Base-by-base conservation (phyloP, 2,888 invertebrate species). In the Polyommatus icarus region DNA sequence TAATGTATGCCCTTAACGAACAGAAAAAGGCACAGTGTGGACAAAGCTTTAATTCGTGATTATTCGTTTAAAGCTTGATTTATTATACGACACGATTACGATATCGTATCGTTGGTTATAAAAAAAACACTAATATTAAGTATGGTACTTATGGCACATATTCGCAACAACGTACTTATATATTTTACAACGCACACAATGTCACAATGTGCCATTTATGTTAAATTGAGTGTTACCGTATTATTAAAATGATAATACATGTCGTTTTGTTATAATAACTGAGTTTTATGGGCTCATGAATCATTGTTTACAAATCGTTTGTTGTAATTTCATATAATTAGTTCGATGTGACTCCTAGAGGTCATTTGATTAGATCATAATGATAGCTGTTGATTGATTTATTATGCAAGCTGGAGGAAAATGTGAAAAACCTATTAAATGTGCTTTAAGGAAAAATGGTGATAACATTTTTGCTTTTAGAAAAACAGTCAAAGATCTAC, bases 231-330 rank as follows among this genome's bases (percentile, higher is more conserved):
- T 72, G 71, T 77, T 77, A 57, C 77, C 36, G 36, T 40, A 20
- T 71, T 54, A 77, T 77, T 77, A 77, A 77, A 77, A 77, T 77
- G 72, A 57, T 77, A 72, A 77, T 76, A 15, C 29, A n/a, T 24
- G 76, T 76, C 67, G 36, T 24, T 18, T 46, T 46, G 46, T 76
- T 67, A 76, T 77, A 77, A 77, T 71, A 67, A 71, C 46, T 15
- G 71, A 36, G 36, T 71, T 72, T 72, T 72, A 40, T 40, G 29
- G 67, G 4, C 29, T 20, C 67, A 67, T 29, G 18, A 67, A 29
- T 29, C 67, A 67, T 67, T 67, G 67, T 67, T 54, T 24, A 50
- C 50, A 40, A 40, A 40, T 54, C 24, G 46, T 24, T 76, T 57
- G 10, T 18, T 4, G 18, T n/a, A 57, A 12, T 76, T 61, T 61